Conservation (phyloP, 2,113 vertebrate species). For the Emydura subglobosa region DNA sequence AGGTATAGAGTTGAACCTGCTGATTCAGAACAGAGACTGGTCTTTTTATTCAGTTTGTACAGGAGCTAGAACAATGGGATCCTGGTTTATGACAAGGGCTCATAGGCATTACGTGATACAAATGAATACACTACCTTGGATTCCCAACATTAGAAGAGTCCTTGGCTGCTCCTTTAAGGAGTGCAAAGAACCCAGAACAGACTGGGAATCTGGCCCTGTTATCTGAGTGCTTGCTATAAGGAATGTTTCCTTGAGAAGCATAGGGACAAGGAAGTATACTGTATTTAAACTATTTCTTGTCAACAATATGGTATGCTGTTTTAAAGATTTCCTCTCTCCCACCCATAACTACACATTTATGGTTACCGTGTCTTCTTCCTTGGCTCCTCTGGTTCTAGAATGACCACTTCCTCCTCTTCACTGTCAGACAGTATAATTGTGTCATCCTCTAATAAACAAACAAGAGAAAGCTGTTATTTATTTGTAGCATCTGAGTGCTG, state of each 20-base stretch:
- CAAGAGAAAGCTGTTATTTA: neutral
- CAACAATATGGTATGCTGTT: neutral
- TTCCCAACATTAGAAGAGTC: neutral
- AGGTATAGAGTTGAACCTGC: neutral
- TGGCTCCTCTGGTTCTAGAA: slow-evolving; percentile 84
- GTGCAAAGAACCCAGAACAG: neutral
- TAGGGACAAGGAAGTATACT: neutral
- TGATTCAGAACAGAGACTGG: neutral
- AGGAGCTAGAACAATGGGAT: neutral
- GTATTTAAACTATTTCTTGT: neutral
- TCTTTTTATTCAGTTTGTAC: neutral
- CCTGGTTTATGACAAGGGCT: neutral
- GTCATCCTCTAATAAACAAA: slow-evolving; percentile 73
- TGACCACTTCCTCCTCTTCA: slow-evolving; percentile 95
- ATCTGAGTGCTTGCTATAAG: no score
- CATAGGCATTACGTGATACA: neutral
- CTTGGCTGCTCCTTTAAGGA: neutral
- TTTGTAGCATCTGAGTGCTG: neutral
- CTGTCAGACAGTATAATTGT: slow-evolving; percentile 91
- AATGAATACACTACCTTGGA: neutral
- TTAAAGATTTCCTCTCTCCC: neutral
- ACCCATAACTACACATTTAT: neutral
- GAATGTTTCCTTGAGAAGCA: neutral
- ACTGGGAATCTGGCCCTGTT: neutral
- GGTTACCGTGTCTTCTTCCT: slow-evolving; percentile 81